Evolutionary conservation across 92 coral and sea anemone genomes (phyloP).

Genomic region (Isaurus tuberculatus): DNA sequence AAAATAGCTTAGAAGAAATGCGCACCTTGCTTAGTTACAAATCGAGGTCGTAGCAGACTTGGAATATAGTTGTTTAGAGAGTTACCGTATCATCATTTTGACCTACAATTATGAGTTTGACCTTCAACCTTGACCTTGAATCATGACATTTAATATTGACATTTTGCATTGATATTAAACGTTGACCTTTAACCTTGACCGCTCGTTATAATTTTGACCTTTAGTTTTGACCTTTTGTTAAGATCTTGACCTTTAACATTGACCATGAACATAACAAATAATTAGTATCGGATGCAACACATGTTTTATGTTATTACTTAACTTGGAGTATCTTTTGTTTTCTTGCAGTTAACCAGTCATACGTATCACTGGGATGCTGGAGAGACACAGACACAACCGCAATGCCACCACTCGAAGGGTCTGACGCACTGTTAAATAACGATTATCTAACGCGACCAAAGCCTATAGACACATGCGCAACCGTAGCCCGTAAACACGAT

Average conservation of each 20-base stretch:
- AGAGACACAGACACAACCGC: conserved; percentile 76
- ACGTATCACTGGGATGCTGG: conserved; percentile 96
- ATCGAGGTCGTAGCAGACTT: no score
- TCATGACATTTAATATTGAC: background rate
- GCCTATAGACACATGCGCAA: conserved; percentile 86
- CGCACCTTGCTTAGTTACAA: no score
- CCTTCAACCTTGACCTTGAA: no score
- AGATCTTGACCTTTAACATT: no score
- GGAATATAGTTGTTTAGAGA: background rate
- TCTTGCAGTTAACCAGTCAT: conserved; percentile 74
- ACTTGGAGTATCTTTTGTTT: conserved; percentile 3
- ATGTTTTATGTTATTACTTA: no score
- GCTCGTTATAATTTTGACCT: no score
- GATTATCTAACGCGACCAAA: conserved; percentile 66
- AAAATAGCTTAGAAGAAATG: no score
- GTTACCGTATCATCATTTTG: background rate
- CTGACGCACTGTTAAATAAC: conserved; percentile 67
- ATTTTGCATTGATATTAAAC: background rate
- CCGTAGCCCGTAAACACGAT: conserved; percentile 78
- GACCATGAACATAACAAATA: no score
- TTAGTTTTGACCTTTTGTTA: no score
- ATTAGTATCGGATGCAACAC: no score
- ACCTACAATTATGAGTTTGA: background rate
- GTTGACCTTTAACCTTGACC: no score
- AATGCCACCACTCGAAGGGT: conserved; percentile 75